Base-by-base conservation (phyloP, 2,113 vertebrate species). In the Camelus dromedarius region DNA sequence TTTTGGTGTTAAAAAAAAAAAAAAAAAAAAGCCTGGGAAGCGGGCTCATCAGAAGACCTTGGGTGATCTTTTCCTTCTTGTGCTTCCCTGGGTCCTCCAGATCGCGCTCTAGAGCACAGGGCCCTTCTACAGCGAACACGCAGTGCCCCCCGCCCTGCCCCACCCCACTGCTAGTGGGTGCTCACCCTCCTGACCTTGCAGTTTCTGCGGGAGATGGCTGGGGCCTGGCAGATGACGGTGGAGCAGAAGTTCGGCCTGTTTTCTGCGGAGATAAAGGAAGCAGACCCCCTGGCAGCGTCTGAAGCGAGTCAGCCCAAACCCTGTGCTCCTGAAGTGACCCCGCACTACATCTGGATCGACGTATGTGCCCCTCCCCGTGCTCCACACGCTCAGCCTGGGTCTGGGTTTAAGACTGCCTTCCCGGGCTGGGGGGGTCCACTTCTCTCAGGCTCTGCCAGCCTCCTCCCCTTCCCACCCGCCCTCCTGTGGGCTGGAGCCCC, bases 121-220 rank as follows among this genome's bases (percentile, higher is more conserved):
- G 38, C 38, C 38, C 38, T 42, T 42, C 38, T 42, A 5, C 38
- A 42, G 38, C 38, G 38, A 42, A 42, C 38, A 42, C 38, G 38
- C 38, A 5, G 38, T 42, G 38, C 38, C 38, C 38, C 38, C 38
- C 38, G 5, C 38, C 38, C 38, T 42, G 38, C 38, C 38, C 38
- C 38, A 42, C 38, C 38, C 38, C 38, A 5, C 38, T 42, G 38
- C 38, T 42, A 42, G 38, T 5, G 5, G 38, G 38, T 42, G 38
- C 38, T 42, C 38, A 5, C 38, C 38, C 38, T 89, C 77, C 62
- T 76, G n/a, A 2, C 35, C 52, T 28, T 88, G 1, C 93, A 99
- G 99, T 99, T 99, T 95, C 99, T 99, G 99, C 99, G 99, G 79
- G 99, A 99, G 98, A 99, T 99, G 99, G 99, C 99, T 2, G 99